Percentiles rank a stretch among this genome's conserved stretches.
phyloP scores from a whole-genome alignment of 35 echinoderm and acorn worm species.

The Hemicentrotus pulcherrimus region DNA sequence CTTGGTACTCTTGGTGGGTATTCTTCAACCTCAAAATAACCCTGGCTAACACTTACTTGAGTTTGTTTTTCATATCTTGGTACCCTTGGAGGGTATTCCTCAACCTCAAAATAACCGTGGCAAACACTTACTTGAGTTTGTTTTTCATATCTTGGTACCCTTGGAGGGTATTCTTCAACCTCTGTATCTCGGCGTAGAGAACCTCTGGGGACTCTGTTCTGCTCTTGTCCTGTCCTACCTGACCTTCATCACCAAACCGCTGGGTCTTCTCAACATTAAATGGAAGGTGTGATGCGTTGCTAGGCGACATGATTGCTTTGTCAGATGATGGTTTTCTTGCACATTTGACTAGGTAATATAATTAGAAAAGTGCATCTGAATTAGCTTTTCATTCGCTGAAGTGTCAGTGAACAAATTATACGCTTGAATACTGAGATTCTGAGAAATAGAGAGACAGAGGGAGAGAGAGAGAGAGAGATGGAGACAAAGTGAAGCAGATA shows the following conservation, averaged over 20 bases:
- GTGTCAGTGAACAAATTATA: not conserved
- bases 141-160: conserved; percentile 2
- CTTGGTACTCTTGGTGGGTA: not conserved
- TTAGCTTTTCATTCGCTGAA: not conserved
- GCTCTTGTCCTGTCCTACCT: not conserved
- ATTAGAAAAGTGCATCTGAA: not conserved
- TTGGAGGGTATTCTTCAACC: not conserved
- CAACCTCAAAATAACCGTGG: not conserved
- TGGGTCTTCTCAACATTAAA: not conserved
- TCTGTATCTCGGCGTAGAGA: conserved; percentile 36
- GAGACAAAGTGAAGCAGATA: not conserved
- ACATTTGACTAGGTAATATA: not conserved
- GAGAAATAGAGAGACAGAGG: too few species aligned
- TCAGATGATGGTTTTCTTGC: not conserved
- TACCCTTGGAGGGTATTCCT: not conserved
- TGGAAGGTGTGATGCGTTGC: not conserved
- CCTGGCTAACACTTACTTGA: conserved; percentile 16
- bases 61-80: not conserved
- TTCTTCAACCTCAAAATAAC: not conserved
- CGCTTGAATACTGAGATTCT: too few species aligned
- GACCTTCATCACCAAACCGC: not conserved
- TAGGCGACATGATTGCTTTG: not conserved
- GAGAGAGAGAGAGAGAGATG: too few species aligned
- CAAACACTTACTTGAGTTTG: conserved; percentile 33
- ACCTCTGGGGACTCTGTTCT: not conserved